Evolutionary conservation across 2,113 vertebrate species (phyloP).

Genomic region (Albula goreensis): DNA sequence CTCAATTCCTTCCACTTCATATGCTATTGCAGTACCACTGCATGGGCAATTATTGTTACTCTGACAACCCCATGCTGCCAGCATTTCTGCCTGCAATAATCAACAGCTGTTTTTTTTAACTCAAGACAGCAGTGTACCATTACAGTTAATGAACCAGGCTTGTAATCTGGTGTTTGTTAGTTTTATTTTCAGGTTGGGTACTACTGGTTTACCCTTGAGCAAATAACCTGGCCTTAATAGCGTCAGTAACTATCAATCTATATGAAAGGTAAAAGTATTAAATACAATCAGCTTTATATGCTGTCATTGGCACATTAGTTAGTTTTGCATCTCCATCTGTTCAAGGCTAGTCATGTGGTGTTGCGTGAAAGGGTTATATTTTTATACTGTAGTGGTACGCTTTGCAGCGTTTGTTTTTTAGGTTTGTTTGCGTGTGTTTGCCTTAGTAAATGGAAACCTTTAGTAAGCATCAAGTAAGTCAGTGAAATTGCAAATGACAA

Average conservation of each 20-base stretch:
- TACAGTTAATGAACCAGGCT: background rate
- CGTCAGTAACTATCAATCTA: background rate
- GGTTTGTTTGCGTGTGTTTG: background rate
- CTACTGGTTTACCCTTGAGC: too few species aligned
- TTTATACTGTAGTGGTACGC: background rate
- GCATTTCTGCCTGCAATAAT: background rate
- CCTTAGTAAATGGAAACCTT: background rate
- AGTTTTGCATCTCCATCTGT: too few species aligned
- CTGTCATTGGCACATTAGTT: too few species aligned
- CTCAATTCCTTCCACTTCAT: background rate
- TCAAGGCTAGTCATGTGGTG: too few species aligned
- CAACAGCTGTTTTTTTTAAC: background rate
- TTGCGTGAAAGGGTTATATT: background rate
- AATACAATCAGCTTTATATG: too few species aligned
- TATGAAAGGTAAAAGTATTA: background rate
- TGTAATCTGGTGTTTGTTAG: background rate
- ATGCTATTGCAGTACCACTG: background rate
- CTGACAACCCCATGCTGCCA: background rate
- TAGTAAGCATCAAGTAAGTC: background rate
- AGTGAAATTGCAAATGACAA: constrained; percentile 10
- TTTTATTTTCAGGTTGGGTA: background rate
- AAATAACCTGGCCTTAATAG: background rate
- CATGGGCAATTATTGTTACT: background rate
- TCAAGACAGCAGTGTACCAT: background rate
- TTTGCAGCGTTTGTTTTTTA: background rate